These are phyloP conservation scores for Diorhabda elongata DNA, from an alignment of 1,140 invertebrate species.

Conservation along the genomic window DNA sequence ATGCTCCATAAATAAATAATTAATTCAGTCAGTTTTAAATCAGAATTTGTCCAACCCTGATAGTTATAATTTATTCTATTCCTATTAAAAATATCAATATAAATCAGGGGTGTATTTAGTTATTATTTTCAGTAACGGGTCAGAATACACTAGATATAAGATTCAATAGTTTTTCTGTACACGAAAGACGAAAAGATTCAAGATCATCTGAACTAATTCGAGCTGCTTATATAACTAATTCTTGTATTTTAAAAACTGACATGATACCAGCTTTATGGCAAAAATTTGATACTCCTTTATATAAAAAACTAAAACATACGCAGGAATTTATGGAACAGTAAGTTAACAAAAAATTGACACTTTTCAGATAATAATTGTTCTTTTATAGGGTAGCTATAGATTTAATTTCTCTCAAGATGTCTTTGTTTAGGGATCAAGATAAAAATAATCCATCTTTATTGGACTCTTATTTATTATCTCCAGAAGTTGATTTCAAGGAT, in stretches of 20 bases:
- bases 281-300: conserved; percentile 67
- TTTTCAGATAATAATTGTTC: neutral
- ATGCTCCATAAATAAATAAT: too few relatives aligned
- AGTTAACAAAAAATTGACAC: conserved; percentile 29
- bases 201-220: conserved; percentile 64
- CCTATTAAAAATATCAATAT: too few relatives aligned
- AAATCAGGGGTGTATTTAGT: too few relatives aligned
- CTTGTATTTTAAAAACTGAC: conserved; percentile 68
- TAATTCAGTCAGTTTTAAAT: too few relatives aligned
- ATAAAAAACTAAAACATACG: conserved; percentile 63
- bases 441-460: conserved; percentile 49
- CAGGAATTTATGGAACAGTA: conserved; percentile 75
- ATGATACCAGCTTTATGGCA: conserved; percentile 71
- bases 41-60: too few relatives aligned
- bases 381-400: conserved; percentile 61
- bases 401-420: conserved; percentile 59
- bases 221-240: conserved; percentile 68
- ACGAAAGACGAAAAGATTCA: conserved; percentile 57
- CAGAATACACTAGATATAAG: conserved; percentile 63
- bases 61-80: too few relatives aligned
- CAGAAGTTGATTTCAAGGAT: conserved; percentile 70
- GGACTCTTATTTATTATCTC: conserved; percentile 61
- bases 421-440: conserved; percentile 47
- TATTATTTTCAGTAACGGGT: conserved; percentile 61
- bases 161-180: conserved; percentile 59